These are phyloP conservation scores for Bos indicus DNA, from an alignment of 2,113 vertebrate genomes.

Conservation along the genomic window DNA sequence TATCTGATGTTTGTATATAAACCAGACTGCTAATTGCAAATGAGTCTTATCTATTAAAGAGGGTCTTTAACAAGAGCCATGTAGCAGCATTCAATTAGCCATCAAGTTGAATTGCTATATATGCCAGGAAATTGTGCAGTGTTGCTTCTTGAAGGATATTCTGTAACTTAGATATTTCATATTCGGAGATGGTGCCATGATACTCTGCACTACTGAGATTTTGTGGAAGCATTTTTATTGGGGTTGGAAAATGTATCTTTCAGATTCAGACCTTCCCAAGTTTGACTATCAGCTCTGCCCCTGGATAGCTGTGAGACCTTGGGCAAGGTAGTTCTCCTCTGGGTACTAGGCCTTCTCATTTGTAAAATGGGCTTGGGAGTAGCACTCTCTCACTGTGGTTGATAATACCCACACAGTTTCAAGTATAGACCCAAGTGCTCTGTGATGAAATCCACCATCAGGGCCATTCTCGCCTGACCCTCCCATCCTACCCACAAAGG, in stretches of 20 bases:
- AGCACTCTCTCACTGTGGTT: neutral
- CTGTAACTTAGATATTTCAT: neutral
- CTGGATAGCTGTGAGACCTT: neutral
- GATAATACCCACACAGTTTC: neutral
- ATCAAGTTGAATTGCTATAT: neutral
- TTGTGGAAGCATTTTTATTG: neutral
- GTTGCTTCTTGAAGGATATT: neutral
- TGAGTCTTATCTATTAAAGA: neutral
- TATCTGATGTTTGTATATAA: slow-evolving; percentile 9
- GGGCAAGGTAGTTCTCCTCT: neutral
- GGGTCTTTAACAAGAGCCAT: neutral
- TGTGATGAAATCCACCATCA: neutral
- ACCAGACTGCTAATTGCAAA: slow-evolving; percentile 15
- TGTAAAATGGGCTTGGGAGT: neutral
- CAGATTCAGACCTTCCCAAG: neutral
- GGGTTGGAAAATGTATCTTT: neutral
- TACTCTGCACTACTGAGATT: neutral
- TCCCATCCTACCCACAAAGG: neutral
- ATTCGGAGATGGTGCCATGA: neutral
- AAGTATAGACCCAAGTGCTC: neutral
- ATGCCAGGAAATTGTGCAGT: neutral
- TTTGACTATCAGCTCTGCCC: neutral
- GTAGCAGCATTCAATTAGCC: neutral
- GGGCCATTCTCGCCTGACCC: neutral
- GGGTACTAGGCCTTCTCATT: neutral